A percentile compares a stretch with the other conserved stretches of the same genome.
phyloP scores from a whole-genome alignment of 2,797 vertebrate species.

The Poeciliopsis turneri region DNA sequence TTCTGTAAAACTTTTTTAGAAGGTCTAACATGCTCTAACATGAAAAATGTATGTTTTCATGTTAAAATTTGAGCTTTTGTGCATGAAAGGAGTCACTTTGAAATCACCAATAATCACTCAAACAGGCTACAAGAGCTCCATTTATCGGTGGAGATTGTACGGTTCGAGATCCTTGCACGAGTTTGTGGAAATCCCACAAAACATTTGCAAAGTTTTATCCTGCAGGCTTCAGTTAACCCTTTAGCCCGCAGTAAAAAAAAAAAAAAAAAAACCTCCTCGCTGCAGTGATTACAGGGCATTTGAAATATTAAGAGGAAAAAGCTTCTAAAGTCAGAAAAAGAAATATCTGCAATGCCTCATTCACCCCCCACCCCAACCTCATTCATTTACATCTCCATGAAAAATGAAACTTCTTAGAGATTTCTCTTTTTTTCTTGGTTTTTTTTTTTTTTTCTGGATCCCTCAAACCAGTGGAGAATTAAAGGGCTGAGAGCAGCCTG shows the following conservation, averaged over 20 bases:
- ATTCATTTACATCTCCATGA: conserved; percentile 51
- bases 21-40: too few species aligned
- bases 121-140: background rate
- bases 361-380: conserved; percentile 5
- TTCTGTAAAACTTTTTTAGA: too few species aligned
- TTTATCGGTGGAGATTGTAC: background rate
- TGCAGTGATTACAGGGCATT: background rate
- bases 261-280: background rate
- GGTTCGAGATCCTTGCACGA: background rate
- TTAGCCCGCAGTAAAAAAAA: background rate
- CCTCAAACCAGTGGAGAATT: conserved; percentile 60
- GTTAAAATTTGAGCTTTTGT: background rate
- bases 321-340: conserved; percentile 6
- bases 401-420: conserved; percentile 44
- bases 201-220: background rate
- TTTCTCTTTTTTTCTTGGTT: conserved; percentile 27
- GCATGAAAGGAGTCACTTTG: background rate
- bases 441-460: conserved; percentile 28
- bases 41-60: too few species aligned
- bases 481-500: conserved; percentile 54
- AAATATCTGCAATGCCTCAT: conserved; percentile 20
- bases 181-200: background rate
- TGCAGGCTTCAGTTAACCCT: conserved; percentile 1
- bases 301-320: background rate
- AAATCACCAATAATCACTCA: background rate